Evolutionary conservation across 1,140 invertebrate species (phyloP).

Genomic region (Hyles vespertilio): DNA sequence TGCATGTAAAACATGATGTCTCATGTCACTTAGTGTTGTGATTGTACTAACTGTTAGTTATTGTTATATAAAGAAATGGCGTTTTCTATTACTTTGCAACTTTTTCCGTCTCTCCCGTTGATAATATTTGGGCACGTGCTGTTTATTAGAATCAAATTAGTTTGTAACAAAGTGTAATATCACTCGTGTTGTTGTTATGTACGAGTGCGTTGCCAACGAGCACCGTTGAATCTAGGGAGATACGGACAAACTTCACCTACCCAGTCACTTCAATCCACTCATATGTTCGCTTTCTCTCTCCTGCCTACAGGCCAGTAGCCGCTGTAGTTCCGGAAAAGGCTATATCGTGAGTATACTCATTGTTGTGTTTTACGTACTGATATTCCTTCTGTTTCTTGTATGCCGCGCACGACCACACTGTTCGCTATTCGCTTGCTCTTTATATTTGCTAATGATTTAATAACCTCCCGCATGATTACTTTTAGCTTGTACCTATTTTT

Average conservation of each 20-base stretch:
- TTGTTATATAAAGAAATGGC: conserved; percentile 27
- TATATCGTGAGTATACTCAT: conserved; percentile 87
- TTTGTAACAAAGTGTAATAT: no score
- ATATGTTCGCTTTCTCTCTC: conserved; percentile 73
- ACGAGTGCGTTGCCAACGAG: not conserved
- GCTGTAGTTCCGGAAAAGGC: conserved; percentile 91
- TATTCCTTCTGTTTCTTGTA: conserved; percentile 28
- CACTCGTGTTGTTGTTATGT: not conserved
- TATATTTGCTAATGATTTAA: not conserved
- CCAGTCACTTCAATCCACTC: conserved; percentile 62
- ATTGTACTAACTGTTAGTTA: conserved; percentile 36
- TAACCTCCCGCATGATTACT: conserved; percentile 3
- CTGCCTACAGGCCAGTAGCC: conserved; percentile 86
- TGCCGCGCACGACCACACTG: conserved; percentile 27
- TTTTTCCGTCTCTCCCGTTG: conserved; percentile 31
- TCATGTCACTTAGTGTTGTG: conserved; percentile 36
- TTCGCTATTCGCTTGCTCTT: conserved; percentile 14
- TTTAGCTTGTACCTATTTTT: not conserved
- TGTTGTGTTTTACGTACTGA: conserved; percentile 49
- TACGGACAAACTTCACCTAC: conserved; percentile 40
- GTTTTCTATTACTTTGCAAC: conserved; percentile 38
- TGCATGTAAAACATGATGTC: conserved; percentile 30
- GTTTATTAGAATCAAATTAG: no score
- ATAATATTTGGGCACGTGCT: not conserved
- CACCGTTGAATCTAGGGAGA: conserved; percentile 26